phyloP scores from a whole-genome alignment of 2,113 vertebrate genomes.

The Psittacus erithacus region DNA sequence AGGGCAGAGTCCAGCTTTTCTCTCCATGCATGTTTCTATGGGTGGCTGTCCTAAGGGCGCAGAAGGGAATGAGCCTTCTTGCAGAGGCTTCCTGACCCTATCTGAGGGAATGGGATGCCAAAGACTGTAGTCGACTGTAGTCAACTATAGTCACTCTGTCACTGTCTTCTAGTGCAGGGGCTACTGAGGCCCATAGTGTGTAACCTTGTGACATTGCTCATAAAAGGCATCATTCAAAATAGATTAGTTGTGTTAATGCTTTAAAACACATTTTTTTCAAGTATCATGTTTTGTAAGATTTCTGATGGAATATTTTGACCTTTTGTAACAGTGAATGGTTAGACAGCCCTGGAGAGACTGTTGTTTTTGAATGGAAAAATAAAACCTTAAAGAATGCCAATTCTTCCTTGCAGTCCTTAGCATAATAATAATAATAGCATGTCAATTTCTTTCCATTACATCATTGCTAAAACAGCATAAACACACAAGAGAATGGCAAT shows the following conservation, averaged over 20 bases:
- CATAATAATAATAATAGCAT: slow-evolving; percentile 43
- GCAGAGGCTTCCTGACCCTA: background rate
- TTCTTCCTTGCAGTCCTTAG: slow-evolving; percentile 55
- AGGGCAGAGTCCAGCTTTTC: background rate
- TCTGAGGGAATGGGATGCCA: background rate
- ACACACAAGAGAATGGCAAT: slow-evolving; percentile 33
- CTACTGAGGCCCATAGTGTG: background rate
- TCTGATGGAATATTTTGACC: slow-evolving; percentile 44
- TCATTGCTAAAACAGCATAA: slow-evolving; percentile 67
- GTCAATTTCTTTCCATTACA: slow-evolving; percentile 75
- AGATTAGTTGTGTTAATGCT: background rate
- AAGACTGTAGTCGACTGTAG: background rate
- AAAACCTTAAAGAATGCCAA: slow-evolving; percentile 47
- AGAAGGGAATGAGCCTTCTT: background rate
- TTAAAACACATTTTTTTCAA: background rate
- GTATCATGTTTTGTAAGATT: background rate
- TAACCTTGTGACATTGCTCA: background rate
- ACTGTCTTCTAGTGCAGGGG: background rate
- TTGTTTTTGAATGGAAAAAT: slow-evolving; percentile 66
- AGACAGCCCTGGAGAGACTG: slow-evolving; percentile 26
- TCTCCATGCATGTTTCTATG: background rate
- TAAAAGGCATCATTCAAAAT: background rate
- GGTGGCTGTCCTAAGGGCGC: background rate
- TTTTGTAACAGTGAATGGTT: slow-evolving; percentile 13
- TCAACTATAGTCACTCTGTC: background rate